Conservation (phyloP, 2,888 invertebrate species). For the Lepidocyrtinus sp. region DNA sequence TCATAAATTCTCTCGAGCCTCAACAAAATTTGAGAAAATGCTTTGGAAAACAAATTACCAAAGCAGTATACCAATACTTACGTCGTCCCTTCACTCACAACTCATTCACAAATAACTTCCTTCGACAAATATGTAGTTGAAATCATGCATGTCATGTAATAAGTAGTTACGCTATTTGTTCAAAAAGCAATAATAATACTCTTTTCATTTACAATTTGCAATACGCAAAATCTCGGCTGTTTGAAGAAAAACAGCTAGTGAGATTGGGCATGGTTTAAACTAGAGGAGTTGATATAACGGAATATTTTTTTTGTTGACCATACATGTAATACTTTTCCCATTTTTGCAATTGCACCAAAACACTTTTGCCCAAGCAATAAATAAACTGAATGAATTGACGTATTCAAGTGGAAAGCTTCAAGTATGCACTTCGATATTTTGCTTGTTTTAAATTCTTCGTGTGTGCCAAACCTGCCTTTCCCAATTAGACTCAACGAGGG, state of each 20-base stretch:
- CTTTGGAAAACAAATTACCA: too few relatives aligned
- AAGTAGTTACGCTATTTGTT: neutral
- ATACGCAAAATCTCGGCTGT: neutral
- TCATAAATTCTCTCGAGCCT: slow-evolving; percentile 29
- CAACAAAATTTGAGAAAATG: slow-evolving; percentile 20
- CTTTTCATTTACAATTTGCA: neutral
- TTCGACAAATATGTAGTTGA: too few relatives aligned
- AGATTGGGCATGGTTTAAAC: too few relatives aligned
- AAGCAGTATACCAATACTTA: too few relatives aligned
- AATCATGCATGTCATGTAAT: neutral
- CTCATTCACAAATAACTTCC: too few relatives aligned
- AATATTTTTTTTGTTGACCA: too few relatives aligned
- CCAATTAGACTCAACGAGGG: neutral
- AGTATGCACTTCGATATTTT: neutral
- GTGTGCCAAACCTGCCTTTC: too few relatives aligned
- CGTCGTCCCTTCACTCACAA: too few relatives aligned
- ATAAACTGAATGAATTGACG: slow-evolving; percentile 2
- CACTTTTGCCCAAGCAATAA: slow-evolving; percentile 9
- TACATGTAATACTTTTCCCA: neutral
- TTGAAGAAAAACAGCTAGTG: too few relatives aligned
- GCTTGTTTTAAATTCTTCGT: neutral
- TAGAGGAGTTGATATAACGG: too few relatives aligned
- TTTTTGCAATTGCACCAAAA: slow-evolving; percentile 1
- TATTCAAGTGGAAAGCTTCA: neutral
- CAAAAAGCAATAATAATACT: neutral